Percentiles rank a stretch among this genome's conserved stretches.
These are phyloP conservation scores for Xestia xanthographa DNA, from an alignment of 2,888 invertebrate species.

Conservation along the genomic window DNA sequence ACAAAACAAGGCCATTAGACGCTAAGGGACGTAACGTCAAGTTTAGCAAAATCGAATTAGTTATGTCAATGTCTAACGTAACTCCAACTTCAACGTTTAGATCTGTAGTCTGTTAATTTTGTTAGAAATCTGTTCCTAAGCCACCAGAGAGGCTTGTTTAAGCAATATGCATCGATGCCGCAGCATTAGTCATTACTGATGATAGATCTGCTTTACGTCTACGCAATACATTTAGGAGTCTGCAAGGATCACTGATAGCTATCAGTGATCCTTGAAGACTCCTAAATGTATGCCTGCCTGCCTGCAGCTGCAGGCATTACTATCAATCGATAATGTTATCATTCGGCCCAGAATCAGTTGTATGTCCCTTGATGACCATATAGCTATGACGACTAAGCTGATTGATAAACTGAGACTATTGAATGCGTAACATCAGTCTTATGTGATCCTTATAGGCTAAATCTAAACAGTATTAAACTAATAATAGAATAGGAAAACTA, in stretches of 20 bases:
- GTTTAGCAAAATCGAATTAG: not conserved
- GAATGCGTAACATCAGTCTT: not conserved
- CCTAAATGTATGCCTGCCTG: too few relatives aligned
- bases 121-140: not conserved
- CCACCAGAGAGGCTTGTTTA: not conserved
- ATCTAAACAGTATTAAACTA: slow-evolving; percentile 19
- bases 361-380: slow-evolving; percentile 12
- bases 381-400: slow-evolving; percentile 1
- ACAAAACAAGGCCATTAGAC: too few relatives aligned
- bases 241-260: not conserved
- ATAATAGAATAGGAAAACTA: slow-evolving; percentile 16
- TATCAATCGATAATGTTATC: slow-evolving; percentile 8
- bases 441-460: not conserved
- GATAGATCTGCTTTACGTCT: not conserved
- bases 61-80: not conserved
- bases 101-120: not conserved
- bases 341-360: not conserved
- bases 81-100: not conserved
- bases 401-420: slow-evolving; percentile 23
- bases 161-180: not conserved
- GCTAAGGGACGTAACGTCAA: too few relatives aligned
- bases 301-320: too few relatives aligned
- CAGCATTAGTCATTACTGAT: not conserved
- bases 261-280: too few relatives aligned
- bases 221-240: not conserved